Evolutionary conservation across 1,140 invertebrate genomes (phyloP), one percentile per base, ranked within the genome.

Genomic region (Nymphalis io): DNA sequence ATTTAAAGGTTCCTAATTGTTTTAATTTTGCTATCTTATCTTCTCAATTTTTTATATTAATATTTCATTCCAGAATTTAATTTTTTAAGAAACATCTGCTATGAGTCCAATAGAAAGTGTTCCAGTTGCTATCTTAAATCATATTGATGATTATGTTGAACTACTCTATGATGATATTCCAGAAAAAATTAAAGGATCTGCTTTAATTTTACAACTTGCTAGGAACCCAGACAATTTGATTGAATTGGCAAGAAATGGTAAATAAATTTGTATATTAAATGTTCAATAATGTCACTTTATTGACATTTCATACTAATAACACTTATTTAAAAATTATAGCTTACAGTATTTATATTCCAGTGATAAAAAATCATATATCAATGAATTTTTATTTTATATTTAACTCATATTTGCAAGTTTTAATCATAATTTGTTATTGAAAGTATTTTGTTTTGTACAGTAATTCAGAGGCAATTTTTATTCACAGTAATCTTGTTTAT

Each of bases 121-220:
- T 5, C 83, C 84, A 40, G 76, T 88, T 44, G 95, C 96, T 57
- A 94, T 94, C 23, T 95, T 97, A 60, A 96, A 96, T 77, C 95
- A 96, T 86, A 94, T 99, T 57, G 97, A 99, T 83, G 95, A 96
- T 77, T 99, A 99, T 90, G 96, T 99, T 51, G 98, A 99, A 91
- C 92, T 99, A 68, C 92, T 99, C 4, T 99, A 99, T 90, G 99
- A 99, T 92, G 98, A 98, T 75, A 95, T 98, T 76, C 93, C 95
- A 46, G 97, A 98, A 77, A 99, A 99, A 93, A 95, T 98, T 23
- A 96, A 96, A 90, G 98, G 97, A 38, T 97, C 98, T n/a, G 95
- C 95, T 15, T 92, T 98, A 60, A 97, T 99, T 72, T 93, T 99
- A 59, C 96, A 98, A 89, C 93, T 99, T 58, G 96, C 98, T 0